These are phyloP conservation scores for Eospalax fontanierii DNA, from an alignment of 2,797 vertebrate genomes.

Conservation along the genomic window DNA sequence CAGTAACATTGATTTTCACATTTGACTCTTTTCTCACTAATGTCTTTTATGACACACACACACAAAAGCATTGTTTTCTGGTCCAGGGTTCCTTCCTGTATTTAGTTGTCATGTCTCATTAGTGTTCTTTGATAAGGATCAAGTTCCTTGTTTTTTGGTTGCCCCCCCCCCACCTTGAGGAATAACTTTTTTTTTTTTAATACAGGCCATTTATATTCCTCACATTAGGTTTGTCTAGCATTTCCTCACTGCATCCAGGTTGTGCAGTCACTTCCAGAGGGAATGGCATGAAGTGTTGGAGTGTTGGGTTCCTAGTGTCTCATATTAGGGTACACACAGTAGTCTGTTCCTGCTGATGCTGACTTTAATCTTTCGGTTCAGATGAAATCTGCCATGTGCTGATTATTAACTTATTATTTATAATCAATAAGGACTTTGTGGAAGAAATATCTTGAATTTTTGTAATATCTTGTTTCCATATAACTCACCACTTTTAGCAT, in stretches of 20 bases:
- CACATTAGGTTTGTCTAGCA: not conserved
- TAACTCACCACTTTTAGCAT: conserved; percentile 6
- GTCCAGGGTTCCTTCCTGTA: not conserved
- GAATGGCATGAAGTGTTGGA: not conserved
- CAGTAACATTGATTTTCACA: not conserved
- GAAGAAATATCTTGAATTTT: conserved; percentile 2
- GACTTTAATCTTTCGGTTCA: not conserved
- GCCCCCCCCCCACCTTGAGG: not conserved
- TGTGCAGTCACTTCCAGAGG: not conserved
- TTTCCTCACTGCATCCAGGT: not conserved
- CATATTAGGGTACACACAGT: not conserved
- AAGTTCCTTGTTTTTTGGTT: not conserved
- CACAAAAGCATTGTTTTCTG: conserved; percentile 14
- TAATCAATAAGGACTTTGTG: conserved; percentile 6
- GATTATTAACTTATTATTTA: not conserved
- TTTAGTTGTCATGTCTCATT: not conserved
- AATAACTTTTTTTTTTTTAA: not conserved
- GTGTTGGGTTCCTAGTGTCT: not conserved
- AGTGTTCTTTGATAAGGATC: not conserved
- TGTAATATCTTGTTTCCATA: not conserved
- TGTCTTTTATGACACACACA: not conserved
- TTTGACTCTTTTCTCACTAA: not conserved
- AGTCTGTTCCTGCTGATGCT: not conserved
- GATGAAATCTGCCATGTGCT: not conserved
- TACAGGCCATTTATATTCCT: not conserved